Evolutionary conservation across 2,113 vertebrate genomes (phyloP).

Genomic region (Canis aureus): DNA sequence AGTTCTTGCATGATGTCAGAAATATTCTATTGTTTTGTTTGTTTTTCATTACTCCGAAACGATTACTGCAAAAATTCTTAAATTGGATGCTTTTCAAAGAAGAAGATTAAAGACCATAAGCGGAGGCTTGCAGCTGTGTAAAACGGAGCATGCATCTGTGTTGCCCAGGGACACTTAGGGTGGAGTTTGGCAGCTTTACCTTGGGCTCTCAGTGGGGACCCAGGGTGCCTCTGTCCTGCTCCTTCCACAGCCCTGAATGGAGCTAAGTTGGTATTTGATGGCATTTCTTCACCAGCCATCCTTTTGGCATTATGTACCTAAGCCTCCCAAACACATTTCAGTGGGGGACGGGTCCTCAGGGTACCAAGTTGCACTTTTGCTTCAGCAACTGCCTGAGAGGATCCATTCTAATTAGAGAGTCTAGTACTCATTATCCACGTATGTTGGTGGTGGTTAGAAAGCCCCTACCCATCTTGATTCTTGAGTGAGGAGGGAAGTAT

Average conservation of each 20-base stretch:
- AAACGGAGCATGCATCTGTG: slow-evolving; percentile 72
- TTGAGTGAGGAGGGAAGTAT: background rate
- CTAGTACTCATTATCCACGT: background rate
- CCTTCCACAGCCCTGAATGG: accelerated
- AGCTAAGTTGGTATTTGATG: background rate
- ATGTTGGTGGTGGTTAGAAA: background rate
- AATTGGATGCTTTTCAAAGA: slow-evolving; percentile 83
- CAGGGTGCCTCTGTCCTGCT: accelerated
- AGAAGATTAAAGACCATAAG: slow-evolving; percentile 72
- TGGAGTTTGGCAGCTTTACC: background rate
- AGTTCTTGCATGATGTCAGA: slow-evolving; percentile 64
- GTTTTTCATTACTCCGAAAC: slow-evolving; percentile 78
- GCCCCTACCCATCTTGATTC: background rate
- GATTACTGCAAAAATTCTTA: slow-evolving; percentile 81
- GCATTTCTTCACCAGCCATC: background rate
- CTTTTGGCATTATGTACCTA: background rate
- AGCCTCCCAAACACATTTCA: background rate
- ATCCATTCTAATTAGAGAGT: background rate
- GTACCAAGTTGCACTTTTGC: background rate
- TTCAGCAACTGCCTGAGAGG: background rate
- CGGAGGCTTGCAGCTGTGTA: slow-evolving; percentile 78
- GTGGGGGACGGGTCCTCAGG: background rate
- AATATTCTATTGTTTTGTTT: slow-evolving; percentile 82
- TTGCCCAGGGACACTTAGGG: slow-evolving; percentile 57
- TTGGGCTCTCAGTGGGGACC: background rate